Evolutionary conservation across 1,140 invertebrate genomes (phyloP).

Genomic region (Cardiocondyla obscurior): DNA sequence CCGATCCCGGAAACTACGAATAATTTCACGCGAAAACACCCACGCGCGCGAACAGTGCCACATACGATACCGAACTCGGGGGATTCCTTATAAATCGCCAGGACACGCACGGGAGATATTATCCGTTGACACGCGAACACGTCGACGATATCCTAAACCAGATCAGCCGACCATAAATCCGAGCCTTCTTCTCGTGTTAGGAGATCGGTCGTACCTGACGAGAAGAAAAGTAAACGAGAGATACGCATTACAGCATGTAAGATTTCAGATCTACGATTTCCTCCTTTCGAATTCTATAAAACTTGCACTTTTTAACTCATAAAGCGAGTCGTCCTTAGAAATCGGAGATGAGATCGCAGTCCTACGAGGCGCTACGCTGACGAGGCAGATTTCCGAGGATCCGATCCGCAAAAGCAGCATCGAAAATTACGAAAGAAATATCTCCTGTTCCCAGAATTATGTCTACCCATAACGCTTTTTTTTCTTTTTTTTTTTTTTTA

Average conservation of each 20-base stretch:
- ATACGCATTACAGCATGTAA: slow-evolving; percentile 27
- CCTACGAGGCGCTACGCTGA: neutral
- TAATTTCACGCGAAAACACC: neutral
- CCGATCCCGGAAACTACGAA: slow-evolving; percentile 3
- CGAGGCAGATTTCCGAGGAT: slow-evolving; percentile 17
- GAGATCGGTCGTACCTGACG: slow-evolving; percentile 33
- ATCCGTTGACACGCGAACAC: slow-evolving; percentile 58
- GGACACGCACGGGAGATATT: slow-evolving; percentile 55
- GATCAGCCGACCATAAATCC: slow-evolving; percentile 53
- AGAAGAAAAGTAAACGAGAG: slow-evolving; percentile 17
- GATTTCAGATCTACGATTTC: slow-evolving; percentile 75
- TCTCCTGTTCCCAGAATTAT: slow-evolving; percentile 73
- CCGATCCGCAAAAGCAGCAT: slow-evolving; percentile 22
- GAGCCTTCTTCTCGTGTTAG: slow-evolving; percentile 25
- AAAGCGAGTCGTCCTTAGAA: slow-evolving; percentile 69
- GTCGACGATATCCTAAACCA: slow-evolving; percentile 58
- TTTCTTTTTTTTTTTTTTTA: slow-evolving; percentile 81
- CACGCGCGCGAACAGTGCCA: neutral
- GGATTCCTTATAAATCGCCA: slow-evolving; percentile 55
- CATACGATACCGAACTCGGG: slow-evolving; percentile 3
- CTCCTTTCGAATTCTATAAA: slow-evolving; percentile 62
- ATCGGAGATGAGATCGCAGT: slow-evolving; percentile 56
- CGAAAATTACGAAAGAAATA: slow-evolving; percentile 59
- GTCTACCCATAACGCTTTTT: slow-evolving; percentile 69
- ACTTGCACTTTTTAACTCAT: slow-evolving; percentile 69